Conservation (phyloP, 2,113 vertebrate genomes). For the Chaetura pelagica region DNA sequence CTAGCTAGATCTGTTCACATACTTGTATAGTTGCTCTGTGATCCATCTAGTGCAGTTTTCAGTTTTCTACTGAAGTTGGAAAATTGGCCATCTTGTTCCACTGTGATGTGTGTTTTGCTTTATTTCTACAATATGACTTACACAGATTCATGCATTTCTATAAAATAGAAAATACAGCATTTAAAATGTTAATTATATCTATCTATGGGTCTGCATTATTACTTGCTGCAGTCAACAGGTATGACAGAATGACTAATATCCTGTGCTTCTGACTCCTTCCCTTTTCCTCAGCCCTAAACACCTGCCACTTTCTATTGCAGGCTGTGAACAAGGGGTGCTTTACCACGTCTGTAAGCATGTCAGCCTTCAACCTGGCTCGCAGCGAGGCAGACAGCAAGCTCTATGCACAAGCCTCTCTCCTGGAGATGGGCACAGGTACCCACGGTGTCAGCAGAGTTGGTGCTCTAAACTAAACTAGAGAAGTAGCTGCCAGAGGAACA, state of each 20-base stretch:
- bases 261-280: not conserved
- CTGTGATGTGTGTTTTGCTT: not conserved
- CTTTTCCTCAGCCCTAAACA: not conserved
- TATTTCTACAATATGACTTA: not conserved
- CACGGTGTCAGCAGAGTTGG: not conserved
- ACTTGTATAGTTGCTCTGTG: not conserved
- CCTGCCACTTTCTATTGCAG: conserved; percentile 1
- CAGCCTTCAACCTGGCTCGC: conserved; percentile 37
- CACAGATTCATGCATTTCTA: not conserved
- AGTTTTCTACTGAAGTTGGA: not conserved
- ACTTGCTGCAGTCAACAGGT: not conserved
- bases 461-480: not conserved
- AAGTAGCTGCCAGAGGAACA: not conserved
- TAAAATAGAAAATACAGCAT: not conserved
- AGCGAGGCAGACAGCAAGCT: not conserved
- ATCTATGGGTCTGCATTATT: not conserved
- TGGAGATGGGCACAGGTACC: conserved; percentile 70
- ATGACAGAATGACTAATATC: not conserved
- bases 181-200: not conserved
- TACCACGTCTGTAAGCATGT: conserved; percentile 35
- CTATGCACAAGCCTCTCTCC: conserved; percentile 41
- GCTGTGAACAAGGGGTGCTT: conserved; percentile 60
- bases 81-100: not conserved
- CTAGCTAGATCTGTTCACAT: not conserved
- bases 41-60: not conserved